A percentile compares a stretch with the other conserved stretches of the same genome.
These are phyloP conservation scores for Crotalus tigris DNA, from an alignment of 2,113 vertebrate species.

Conservation along the genomic window DNA sequence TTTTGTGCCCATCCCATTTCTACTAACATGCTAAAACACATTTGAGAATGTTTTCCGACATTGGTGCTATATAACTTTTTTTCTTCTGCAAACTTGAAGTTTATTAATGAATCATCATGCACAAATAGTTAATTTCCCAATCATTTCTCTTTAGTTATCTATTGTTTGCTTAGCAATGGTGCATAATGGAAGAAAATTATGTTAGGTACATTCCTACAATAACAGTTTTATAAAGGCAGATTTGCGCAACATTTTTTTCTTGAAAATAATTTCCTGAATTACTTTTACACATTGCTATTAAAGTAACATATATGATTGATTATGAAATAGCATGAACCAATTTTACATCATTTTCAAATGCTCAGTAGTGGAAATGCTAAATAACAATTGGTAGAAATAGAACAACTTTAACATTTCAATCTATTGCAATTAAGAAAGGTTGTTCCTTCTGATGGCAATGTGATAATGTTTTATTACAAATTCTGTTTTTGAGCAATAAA, in stretches of 20 bases:
- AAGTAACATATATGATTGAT: conserved; percentile 65
- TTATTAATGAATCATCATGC: conserved; percentile 67
- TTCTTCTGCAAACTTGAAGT: conserved; percentile 55
- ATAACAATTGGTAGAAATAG: conserved; percentile 58
- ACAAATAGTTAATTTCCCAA: conserved; percentile 58
- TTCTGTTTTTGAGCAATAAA: conserved; percentile 29
- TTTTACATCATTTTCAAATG: conserved; percentile 54
- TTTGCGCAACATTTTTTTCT: conserved; percentile 62
- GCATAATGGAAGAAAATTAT: conserved; percentile 53
- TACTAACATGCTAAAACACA: conserved; percentile 65
- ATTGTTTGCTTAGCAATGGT: conserved; percentile 57
- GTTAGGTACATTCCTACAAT: conserved; percentile 69
- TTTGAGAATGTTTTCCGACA: conserved; percentile 48
- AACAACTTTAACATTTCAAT: conserved; percentile 58
- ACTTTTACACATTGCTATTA: conserved; percentile 64
- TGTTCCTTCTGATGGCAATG: conserved; percentile 38
- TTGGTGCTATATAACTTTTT: conserved; percentile 31
- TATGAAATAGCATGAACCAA: conserved; percentile 56
- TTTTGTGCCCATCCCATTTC: conserved; percentile 55
- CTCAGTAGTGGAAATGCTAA: conserved; percentile 57
- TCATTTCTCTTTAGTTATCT: conserved; percentile 55
- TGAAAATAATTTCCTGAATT: conserved; percentile 69
- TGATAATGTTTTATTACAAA: conserved; percentile 40
- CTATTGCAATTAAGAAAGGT: conserved; percentile 46
- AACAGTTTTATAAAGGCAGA: conserved; percentile 65